A percentile compares a stretch with the other conserved stretches of the same genome.
Evolutionary conservation across 2,888 invertebrate genomes (phyloP).

Genomic region (Mamestra brassicae): DNA sequence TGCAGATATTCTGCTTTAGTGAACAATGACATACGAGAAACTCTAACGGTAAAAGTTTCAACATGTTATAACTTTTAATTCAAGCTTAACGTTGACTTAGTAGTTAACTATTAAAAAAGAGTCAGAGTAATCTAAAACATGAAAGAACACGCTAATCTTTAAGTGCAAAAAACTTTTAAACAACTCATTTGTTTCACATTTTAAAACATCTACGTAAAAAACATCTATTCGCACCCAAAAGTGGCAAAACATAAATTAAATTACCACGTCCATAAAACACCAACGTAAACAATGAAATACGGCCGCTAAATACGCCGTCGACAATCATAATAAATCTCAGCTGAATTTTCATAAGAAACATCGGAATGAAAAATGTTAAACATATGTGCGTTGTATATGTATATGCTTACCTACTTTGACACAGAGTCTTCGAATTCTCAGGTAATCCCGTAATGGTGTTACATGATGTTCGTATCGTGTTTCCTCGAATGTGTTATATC

Average conservation of each 20-base stretch:
- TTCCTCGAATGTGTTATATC: constrained; percentile 1
- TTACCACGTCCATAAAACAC: constrained; percentile 29
- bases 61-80: background rate
- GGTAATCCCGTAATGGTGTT: constrained; percentile 8
- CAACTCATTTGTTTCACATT: background rate
- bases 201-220: constrained; percentile 3
- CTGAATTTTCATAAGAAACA: constrained; percentile 47
- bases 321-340: constrained; percentile 50
- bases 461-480: background rate
- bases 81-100: background rate
- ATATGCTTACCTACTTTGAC: no score
- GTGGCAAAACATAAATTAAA: constrained; percentile 19
- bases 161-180: background rate
- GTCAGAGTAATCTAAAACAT: background rate
- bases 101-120: background rate
- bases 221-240: background rate
- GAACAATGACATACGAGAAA: no score
- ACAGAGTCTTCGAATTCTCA: background rate
- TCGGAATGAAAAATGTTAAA: constrained; percentile 5
- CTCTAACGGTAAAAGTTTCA: background rate
- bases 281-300: constrained; percentile 38
- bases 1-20: no score
- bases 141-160: background rate
- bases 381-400: constrained; percentile 7
- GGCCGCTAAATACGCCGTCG: constrained; percentile 22